Evolutionary conservation across 2,797 vertebrate genomes (phyloP), one percentile per base, ranked within the genome.

Genomic region (Girardinus metallicus): DNA sequence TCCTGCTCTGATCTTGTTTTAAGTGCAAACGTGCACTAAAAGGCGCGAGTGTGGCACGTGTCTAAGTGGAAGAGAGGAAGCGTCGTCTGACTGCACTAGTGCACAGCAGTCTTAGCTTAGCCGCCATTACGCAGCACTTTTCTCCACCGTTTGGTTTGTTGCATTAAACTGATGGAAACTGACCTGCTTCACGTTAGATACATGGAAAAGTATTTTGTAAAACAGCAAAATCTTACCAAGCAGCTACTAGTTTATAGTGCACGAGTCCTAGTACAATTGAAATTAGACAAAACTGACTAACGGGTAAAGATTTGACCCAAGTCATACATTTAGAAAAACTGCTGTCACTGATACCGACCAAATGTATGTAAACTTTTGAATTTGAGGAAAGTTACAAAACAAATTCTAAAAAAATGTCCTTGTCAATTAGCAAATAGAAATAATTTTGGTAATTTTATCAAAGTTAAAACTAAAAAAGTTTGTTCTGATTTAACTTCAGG

Each of bases 61-160:
- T 46, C 75, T 64, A 18, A 87, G 78, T 77, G 85, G 84, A 80
- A 31, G 77, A 86, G 84, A 87, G 44, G 0, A 85, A 79, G 81
- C 73, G 49, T 77, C 80, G 46, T 89, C 88, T 83, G 64, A 31
- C 74, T 86, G 76, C 88, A 55, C 86, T 84, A 87, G 82, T 76
- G 34, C 81, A 78, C 80, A 87, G 84, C 18, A 3, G 77, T n/a
- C 68, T 39, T 81, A 2, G 75, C 51, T 5, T 2, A 18, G 34
- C 57, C 0, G 72, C 62, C 79, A 72, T 87, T 79, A 83, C 73
- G 0, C 73, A 74, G 74, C 80, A 76, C 83, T 84, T 76, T 77
- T 12, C 73, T 80, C 39, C 57, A 31, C 34, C 8, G 2, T 47
- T 66, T 4, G 44, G 46, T 44, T 43, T 34, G 41, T 13, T 1